Evolutionary conservation across 2,888 invertebrate genomes (phyloP).

Genomic region (Epirrhoe alternata): DNA sequence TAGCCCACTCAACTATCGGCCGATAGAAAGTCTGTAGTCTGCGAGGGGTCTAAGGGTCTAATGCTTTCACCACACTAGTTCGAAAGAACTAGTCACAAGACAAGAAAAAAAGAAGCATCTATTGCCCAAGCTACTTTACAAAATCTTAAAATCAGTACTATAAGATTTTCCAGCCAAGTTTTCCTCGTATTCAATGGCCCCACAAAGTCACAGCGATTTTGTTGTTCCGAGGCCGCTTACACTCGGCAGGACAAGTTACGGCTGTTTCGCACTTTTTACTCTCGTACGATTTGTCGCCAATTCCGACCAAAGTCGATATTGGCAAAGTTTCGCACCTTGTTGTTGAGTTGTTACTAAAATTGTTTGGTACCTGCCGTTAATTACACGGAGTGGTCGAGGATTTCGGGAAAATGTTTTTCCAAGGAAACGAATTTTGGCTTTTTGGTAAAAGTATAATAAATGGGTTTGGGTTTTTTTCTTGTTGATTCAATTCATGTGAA

Average conservation of each 20-base stretch:
- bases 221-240: constrained; percentile 22
- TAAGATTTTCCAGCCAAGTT: background rate
- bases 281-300: constrained; percentile 68
- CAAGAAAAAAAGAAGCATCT: no score
- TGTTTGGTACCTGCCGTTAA: constrained; percentile 23
- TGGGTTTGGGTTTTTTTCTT: no score
- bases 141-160: no score
- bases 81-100: no score
- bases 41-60: no score
- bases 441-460: background rate
- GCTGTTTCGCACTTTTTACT: constrained; percentile 62
- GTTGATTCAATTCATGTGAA: no score
- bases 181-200: constrained; percentile 9
- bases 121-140: no score
- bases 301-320: constrained; percentile 68
- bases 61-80: no score
- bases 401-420: background rate
- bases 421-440: background rate
- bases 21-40: no score
- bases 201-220: constrained; percentile 17
- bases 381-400: constrained; percentile 16
- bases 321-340: constrained; percentile 60
- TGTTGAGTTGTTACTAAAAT: constrained; percentile 30
- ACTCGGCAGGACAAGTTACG: constrained; percentile 29
- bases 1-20: no score